These are phyloP conservation scores for Perca flavescens DNA, from an alignment of 2,113 vertebrate genomes.

Conservation along the genomic window DNA sequence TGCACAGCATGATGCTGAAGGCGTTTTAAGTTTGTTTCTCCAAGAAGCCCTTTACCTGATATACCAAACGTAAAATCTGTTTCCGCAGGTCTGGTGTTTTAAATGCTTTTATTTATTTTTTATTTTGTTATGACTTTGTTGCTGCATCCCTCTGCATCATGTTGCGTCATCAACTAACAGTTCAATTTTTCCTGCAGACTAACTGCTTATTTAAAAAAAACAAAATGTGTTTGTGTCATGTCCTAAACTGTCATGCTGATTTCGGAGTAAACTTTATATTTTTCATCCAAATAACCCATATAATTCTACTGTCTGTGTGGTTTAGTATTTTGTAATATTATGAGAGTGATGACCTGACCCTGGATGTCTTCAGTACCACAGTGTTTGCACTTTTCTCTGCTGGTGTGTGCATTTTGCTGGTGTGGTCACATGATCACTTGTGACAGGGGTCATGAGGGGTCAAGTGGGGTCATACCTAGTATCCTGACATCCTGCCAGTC, in stretches of 20 bases:
- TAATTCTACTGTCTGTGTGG: neutral
- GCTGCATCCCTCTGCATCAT: neutral
- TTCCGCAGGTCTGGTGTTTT: neutral
- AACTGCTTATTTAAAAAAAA: neutral
- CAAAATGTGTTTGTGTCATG: neutral
- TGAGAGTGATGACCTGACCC: conserved; percentile 6
- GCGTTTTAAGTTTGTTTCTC: conserved; percentile 8
- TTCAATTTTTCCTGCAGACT: neutral
- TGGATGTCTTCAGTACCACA: neutral
- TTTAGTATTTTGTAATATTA: neutral
- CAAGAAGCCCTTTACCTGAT: neutral
- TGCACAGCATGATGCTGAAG: conserved; percentile 3
- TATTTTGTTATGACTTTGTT: neutral
- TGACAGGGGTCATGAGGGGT: conserved; percentile 84
- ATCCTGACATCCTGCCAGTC: conserved; percentile 81
- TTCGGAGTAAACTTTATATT: neutral
- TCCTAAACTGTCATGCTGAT: conserved; percentile 4
- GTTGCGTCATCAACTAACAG: neutral
- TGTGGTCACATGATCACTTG: conserved; percentile 83
- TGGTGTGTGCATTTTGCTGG: conserved; percentile 50
- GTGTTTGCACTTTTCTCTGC: neutral
- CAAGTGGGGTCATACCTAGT: conserved; percentile 84
- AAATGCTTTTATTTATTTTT: neutral
- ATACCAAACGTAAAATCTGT: neutral
- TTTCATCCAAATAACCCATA: conserved; percentile 11